A percentile compares a stretch with the other conserved stretches of the same genome.
These are phyloP conservation scores for Macaria notata DNA, from an alignment of 2,888 invertebrate genomes.

Conservation along the genomic window DNA sequence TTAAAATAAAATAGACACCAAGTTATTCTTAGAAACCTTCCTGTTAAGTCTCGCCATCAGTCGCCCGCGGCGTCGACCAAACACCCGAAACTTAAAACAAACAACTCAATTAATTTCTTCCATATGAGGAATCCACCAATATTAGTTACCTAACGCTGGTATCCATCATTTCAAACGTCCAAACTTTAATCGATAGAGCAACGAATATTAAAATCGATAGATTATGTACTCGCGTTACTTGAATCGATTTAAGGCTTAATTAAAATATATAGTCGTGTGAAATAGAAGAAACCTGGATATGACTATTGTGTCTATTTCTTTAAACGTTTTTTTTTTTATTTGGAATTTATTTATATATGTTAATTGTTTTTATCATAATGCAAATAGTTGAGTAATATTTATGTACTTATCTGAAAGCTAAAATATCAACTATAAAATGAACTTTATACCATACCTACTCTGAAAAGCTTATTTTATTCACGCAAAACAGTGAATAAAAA, in stretches of 20 bases:
- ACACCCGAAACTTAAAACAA: slow-evolving; percentile 61
- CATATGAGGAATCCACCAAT: slow-evolving; percentile 51
- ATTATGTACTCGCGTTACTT: slow-evolving; percentile 37
- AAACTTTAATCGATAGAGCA: slow-evolving; percentile 62
- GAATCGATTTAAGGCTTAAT: slow-evolving; percentile 53
- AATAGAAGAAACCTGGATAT: no score
- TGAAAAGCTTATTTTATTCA: no score
- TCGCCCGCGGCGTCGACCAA: slow-evolving; percentile 63
- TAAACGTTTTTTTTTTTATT: no score
- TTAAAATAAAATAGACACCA: no score
- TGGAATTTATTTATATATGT: no score
- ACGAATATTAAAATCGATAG: slow-evolving; percentile 57
- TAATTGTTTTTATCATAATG: no score
- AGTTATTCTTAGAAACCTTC: slow-evolving; percentile 27
- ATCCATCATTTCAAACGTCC: slow-evolving; percentile 68
- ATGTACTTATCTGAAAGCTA: no score
- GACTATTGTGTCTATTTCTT: no score
- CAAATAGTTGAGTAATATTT: no score
- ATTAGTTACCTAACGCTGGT: slow-evolving; percentile 55
- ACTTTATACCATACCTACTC: no score
- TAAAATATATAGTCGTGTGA: slow-evolving; percentile 45
- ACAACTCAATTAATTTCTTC: slow-evolving; percentile 74
- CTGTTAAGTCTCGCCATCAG: slow-evolving; percentile 60
- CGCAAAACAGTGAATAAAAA: no score
- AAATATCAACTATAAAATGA: no score